These are phyloP conservation scores for Falco biarmicus DNA, from an alignment of 2,797 vertebrate genomes.

Conservation along the genomic window DNA sequence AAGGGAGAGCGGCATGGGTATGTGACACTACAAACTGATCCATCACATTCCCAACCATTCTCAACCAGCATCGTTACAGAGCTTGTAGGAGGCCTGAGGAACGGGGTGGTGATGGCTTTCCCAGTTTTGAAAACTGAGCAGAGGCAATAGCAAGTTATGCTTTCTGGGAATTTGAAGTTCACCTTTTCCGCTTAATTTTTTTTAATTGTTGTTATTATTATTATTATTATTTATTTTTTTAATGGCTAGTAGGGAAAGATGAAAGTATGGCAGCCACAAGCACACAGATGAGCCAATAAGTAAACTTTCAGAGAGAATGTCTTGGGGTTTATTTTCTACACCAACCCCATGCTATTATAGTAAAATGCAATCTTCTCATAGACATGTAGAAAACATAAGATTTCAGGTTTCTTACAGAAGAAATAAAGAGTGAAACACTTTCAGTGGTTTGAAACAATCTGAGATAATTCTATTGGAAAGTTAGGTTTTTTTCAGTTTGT, in stretches of 20 bases:
- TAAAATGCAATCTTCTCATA: background rate
- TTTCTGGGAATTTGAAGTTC: background rate
- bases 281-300: background rate
- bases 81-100: background rate
- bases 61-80: background rate
- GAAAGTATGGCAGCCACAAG: background rate
- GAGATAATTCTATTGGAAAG: background rate
- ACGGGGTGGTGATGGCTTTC: background rate
- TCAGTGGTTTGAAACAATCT: background rate
- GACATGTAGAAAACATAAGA: background rate
- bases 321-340: background rate
- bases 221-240: background rate
- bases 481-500: background rate
- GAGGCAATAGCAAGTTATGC: background rate
- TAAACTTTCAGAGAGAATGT: background rate
- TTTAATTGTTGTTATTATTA: background rate
- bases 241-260: background rate
- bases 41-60: background rate
- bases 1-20: accelerated
- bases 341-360: background rate
- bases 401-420: too few species aligned
- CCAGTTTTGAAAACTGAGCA: background rate
- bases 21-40: background rate
- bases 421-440: background rate
- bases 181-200: background rate